These are phyloP conservation scores for Drosophila subobscura DNA, from an alignment of 1,140 invertebrate species.

Conservation along the genomic window DNA sequence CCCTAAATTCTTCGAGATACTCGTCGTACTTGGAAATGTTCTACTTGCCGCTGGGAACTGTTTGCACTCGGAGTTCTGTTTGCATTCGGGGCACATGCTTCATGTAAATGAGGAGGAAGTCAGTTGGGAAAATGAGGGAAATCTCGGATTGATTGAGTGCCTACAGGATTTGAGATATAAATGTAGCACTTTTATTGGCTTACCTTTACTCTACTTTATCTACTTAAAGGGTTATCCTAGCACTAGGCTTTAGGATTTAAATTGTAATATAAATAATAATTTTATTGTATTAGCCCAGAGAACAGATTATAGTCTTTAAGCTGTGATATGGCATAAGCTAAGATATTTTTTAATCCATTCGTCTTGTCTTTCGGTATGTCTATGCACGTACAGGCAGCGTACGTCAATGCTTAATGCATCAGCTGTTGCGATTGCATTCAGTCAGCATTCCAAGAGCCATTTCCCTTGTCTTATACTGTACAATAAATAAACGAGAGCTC, in stretches of 20 bases:
- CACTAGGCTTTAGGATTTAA: too few species aligned
- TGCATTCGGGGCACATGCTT: slow-evolving; percentile 5
- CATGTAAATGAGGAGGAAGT: slow-evolving; percentile 1
- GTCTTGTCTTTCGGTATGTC: too few species aligned
- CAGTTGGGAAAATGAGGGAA: too few species aligned
- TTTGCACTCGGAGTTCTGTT: slow-evolving; percentile 38
- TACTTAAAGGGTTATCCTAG: too few species aligned
- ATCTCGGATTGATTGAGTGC: background rate
- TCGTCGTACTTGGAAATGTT: background rate
- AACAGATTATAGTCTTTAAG: too few species aligned
- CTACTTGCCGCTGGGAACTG: slow-evolving; percentile 8
- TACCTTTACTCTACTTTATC: too few species aligned
- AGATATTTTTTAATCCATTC: background rate
- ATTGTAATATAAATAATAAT: too few species aligned
- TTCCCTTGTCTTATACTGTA: slow-evolving; percentile 27
- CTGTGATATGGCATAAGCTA: too few species aligned
- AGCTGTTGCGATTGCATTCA: slow-evolving; percentile 47
- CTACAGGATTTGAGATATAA: background rate
- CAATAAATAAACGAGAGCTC: slow-evolving; percentile 44
- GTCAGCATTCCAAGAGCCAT: slow-evolving; percentile 19
- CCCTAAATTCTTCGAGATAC: slow-evolving; percentile 35
- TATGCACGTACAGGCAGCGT: slow-evolving; percentile 24
- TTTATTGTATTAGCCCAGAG: too few species aligned
- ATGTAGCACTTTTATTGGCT: background rate
- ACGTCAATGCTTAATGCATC: slow-evolving; percentile 37